Evolutionary conservation across 2,888 invertebrate genomes (phyloP), one percentile per base, ranked within the genome.

Genomic region (Epirrita christyi): DNA sequence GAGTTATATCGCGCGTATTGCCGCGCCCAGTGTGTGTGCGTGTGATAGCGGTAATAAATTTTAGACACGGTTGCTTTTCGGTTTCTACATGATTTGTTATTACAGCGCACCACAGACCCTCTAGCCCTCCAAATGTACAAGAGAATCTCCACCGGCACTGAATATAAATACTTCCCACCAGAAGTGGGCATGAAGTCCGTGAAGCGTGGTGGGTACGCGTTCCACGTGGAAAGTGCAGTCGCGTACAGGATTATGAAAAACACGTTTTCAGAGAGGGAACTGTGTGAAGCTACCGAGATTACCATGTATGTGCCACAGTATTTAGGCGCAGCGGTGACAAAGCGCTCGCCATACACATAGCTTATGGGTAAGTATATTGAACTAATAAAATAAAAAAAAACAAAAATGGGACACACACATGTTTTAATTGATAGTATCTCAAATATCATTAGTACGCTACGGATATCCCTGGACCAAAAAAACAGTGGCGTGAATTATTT

Each of bases 211-310:
- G 94, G 94, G 1, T 96, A 94, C 72, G 96, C 96, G 0, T 95
- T 94, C 78, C 94, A 95, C 70, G 93, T 95, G 4, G 95, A 96
- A 77, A 93, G 93, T 0, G 93, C 94, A 0, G 93, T 93, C 0
- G 95, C 94, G 0, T 96, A 96, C 78, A 94, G 94, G 61, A 93
- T 95, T 21, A 95, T 96, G 73, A 89, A 89, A 48, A 92, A 92
- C 21, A 94, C 93, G 0, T 96, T 95, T 70, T 90, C 85, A 0
- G 95, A 95, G 71, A 86, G 93, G 45, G 93, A 95, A 75, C 93
- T 95, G 51, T 96, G 96, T 66, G 95, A 95, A 60, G 83, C 94
- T 0, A 92, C 93, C 0, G 94, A 95, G 78, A 90, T 95, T 8
- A 88, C 92, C 61, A 81, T 95, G 78, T 94, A 93, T 73, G 93